These are phyloP conservation scores for Phenganax stokvisi DNA, from an alignment of 92 coral and sea anemone genomes.

Conservation along the genomic window DNA sequence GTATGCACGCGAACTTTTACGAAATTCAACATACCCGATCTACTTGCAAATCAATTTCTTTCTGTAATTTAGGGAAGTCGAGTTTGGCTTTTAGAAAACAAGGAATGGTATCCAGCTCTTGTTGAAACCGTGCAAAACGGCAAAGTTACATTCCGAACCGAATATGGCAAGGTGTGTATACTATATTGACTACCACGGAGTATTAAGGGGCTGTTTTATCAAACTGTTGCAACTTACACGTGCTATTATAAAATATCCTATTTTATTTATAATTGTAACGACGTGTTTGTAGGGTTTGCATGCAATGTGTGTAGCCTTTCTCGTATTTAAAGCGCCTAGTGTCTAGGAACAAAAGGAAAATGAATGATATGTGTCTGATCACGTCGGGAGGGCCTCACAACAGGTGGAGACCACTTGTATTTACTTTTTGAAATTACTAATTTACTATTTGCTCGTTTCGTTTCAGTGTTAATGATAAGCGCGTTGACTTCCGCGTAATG, in stretches of 20 bases:
- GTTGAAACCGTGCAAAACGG: slow-evolving; percentile 71
- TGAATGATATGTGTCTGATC: slow-evolving; percentile 33
- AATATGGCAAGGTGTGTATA: slow-evolving; percentile 79
- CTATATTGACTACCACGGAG: background rate
- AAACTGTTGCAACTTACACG: background rate
- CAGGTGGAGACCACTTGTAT: slow-evolving; percentile 37
- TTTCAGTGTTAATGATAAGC: slow-evolving; percentile 9
- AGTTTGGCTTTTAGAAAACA: slow-evolving; percentile 93
- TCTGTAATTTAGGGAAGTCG: slow-evolving; percentile 68
- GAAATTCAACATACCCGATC: background rate
- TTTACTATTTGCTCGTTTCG: slow-evolving; percentile 21
- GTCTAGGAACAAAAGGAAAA: background rate
- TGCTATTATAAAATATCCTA: background rate
- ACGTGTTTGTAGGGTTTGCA: background rate
- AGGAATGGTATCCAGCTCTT: slow-evolving; percentile 88
- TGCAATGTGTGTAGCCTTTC: background rate
- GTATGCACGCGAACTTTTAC: background rate
- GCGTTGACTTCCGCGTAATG: slow-evolving; percentile 13
- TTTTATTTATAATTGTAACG: background rate
- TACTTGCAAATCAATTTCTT: background rate
- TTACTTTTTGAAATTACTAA: slow-evolving; percentile 30
- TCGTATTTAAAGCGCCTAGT: background rate
- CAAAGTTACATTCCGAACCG: slow-evolving; percentile 80
- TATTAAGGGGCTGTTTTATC: background rate
- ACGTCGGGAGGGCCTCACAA: slow-evolving; percentile 15